These are phyloP conservation scores for Tetragnatha versicolor DNA, from an alignment of 1,140 invertebrate species.

Conservation along the genomic window DNA sequence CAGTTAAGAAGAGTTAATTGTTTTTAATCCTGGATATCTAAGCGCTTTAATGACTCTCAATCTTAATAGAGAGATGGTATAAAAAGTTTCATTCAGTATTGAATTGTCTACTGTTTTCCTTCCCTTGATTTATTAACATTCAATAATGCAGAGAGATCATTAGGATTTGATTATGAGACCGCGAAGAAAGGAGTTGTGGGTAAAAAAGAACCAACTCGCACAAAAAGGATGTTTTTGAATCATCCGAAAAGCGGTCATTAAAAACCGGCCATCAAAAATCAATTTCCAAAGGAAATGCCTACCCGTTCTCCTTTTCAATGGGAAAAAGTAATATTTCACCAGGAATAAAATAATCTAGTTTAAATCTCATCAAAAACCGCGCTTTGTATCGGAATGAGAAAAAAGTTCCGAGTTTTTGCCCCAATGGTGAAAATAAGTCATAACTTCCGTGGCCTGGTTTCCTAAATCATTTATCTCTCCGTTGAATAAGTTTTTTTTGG, in stretches of 20 bases:
- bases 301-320: neutral
- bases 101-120: too few relatives aligned
- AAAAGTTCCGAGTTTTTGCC: neutral
- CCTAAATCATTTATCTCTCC: slow-evolving; percentile 36
- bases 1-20: too few relatives aligned
- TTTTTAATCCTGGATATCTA: too few relatives aligned
- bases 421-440: slow-evolving; percentile 42
- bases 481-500: slow-evolving; percentile 40
- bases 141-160: neutral
- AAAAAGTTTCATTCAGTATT: too few relatives aligned
- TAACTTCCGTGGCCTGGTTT: slow-evolving; percentile 42
- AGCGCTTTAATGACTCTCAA: too few relatives aligned
- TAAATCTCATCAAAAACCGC: slow-evolving; percentile 24
- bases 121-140: slow-evolving; percentile 6
- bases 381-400: slow-evolving; percentile 4
- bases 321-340: neutral
- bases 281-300: slow-evolving; percentile 5
- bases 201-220: too few relatives aligned
- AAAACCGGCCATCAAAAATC: slow-evolving; percentile 13
- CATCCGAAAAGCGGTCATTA: slow-evolving; percentile 9
- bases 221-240: neutral
- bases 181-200: too few relatives aligned
- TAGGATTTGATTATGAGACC: neutral
- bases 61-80: too few relatives aligned
- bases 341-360: neutral